A percentile compares a stretch with the other conserved stretches of the same genome.
These are phyloP conservation scores for Tragelaphus strepsiceros DNA, from an alignment of 2,113 vertebrate genomes.

Conservation along the genomic window DNA sequence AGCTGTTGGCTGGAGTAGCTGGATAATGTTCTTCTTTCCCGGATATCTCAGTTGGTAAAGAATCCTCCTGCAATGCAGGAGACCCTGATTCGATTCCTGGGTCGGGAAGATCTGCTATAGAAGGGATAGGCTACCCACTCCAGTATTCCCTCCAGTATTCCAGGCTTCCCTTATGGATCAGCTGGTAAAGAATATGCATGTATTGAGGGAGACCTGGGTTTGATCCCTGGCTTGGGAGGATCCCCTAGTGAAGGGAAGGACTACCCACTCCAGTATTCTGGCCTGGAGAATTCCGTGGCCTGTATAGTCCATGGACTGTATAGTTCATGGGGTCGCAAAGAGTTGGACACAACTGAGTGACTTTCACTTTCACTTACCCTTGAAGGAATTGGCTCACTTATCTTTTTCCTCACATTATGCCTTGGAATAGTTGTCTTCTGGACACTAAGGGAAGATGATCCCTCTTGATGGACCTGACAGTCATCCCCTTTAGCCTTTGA, in stretches of 20 bases:
- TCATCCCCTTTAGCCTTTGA: not conserved
- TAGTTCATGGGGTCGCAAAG: fast-evolving
- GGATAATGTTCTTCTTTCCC: not conserved
- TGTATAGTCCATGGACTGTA: not conserved
- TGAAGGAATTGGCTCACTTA: not conserved
- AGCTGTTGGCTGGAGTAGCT: not conserved
- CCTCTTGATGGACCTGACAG: not conserved
- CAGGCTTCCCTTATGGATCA: not conserved
- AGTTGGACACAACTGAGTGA: not conserved
- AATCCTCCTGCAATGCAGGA: not conserved
- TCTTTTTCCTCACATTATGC: not conserved
- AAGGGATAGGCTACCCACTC: not conserved
- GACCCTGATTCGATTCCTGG: not conserved
- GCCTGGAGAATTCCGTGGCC: not conserved
- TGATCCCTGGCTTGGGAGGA: not conserved
- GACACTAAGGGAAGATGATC: not conserved
- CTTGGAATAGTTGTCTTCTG: not conserved
- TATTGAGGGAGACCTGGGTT: not conserved
- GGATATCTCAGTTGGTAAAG: not conserved
- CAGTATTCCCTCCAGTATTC: not conserved
- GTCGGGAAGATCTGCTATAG: not conserved
- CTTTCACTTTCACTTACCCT: not conserved
- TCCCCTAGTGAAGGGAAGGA: not conserved
- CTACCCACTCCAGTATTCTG: not conserved
- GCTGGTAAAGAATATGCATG: not conserved